Base-by-base conservation (phyloP, 2,888 invertebrate species). In the Drosophila pseudotalamancana region DNA sequence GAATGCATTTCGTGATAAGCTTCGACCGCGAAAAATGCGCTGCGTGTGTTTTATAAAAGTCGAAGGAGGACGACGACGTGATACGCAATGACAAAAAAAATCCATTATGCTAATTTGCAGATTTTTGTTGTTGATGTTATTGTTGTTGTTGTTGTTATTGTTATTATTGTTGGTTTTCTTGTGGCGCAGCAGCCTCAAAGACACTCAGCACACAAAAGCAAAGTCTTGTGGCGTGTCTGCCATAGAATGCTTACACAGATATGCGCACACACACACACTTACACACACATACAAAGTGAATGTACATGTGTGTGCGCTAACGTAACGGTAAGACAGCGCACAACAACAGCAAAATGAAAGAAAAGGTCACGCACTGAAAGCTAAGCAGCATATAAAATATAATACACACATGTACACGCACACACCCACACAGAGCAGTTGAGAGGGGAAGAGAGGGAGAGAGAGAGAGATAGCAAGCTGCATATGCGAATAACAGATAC, bases 41-140 rank as follows among this genome's bases (percentile, higher is more conserved):
- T 67, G 70, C 29, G 46, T 31, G 32, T 27, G 81, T 65, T 63
- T 55, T 63, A 71, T 70, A 75, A 66, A 82, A 60, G 64, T 46
- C 70, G 54, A 72, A 49, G 62, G 46, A 25, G 11, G 43, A 25
- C 45, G 60, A 54, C 27, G 60, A 12, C 46, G 37, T 49, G 45
- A 46, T 42, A 57, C 40, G 32, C 80, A 68, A 77, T 83, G 83
- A 79, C 77, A 83, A 76, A 71, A 78, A 78, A 80, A 85, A 77
- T 88, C 88, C 86, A 88, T 87, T 88, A 87, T 78, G 80, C 86
- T 87, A 87, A 88, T 87, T 87, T 87, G 78, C 72, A 67, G 61
- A 79, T 68, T 60, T 61, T 69, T 43, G 35, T 50, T 53, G 51
- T 56, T 67, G 59, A 31, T 43, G 48, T 21, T 62, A 45, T 11